A percentile compares a stretch with the other conserved stretches of the same genome.
Evolutionary conservation across 30 jellyfish, hydroid and myxozoan species (phyloP).

Genomic region (Pseudorhiza aurosa): DNA sequence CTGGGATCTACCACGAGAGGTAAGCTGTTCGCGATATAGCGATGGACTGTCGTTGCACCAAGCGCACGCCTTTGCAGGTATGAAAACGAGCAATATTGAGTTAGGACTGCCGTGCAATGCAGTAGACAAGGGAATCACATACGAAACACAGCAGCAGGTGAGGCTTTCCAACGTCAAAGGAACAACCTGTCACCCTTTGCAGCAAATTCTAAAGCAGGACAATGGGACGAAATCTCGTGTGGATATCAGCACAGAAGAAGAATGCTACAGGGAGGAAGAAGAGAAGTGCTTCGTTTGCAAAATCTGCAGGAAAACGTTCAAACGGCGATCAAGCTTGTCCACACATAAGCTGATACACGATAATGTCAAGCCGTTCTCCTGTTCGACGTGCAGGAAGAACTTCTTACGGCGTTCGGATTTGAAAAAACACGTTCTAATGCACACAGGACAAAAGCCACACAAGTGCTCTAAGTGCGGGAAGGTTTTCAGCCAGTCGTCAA

Average conservation of each 20-base stretch:
- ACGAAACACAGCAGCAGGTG: slow-evolving; percentile 24
- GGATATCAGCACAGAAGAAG: neutral
- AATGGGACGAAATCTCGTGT: neutral
- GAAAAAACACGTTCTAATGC: slow-evolving; percentile 87
- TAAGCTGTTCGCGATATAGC: neutral
- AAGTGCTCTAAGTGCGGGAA: slow-evolving; percentile 83
- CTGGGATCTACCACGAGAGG: slow-evolving; percentile 14
- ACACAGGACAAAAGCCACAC: slow-evolving; percentile 95
- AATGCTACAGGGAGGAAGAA: neutral
- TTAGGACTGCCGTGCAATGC: slow-evolving; percentile 4
- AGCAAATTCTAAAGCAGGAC: slow-evolving; percentile 21
- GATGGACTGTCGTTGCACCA: slow-evolving; percentile 2
- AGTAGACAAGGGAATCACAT: slow-evolving; percentile 7
- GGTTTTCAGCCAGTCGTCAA: slow-evolving; percentile 84
- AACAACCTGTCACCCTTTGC: slow-evolving; percentile 47
- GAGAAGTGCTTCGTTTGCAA: slow-evolving; percentile 1
- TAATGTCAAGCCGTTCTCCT: slow-evolving; percentile 81
- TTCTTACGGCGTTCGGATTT: slow-evolving; percentile 86
- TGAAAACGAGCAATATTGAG: neutral
- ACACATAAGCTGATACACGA: slow-evolving; percentile 88
- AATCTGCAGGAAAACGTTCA: slow-evolving; percentile 53
- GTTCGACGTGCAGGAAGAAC: slow-evolving; percentile 76
- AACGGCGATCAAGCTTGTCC: slow-evolving; percentile 80
- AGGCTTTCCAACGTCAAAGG: slow-evolving; percentile 10
- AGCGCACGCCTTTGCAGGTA: neutral